Conservation (phyloP, 2,797 vertebrate species). For the Loriculus beryllinus region DNA sequence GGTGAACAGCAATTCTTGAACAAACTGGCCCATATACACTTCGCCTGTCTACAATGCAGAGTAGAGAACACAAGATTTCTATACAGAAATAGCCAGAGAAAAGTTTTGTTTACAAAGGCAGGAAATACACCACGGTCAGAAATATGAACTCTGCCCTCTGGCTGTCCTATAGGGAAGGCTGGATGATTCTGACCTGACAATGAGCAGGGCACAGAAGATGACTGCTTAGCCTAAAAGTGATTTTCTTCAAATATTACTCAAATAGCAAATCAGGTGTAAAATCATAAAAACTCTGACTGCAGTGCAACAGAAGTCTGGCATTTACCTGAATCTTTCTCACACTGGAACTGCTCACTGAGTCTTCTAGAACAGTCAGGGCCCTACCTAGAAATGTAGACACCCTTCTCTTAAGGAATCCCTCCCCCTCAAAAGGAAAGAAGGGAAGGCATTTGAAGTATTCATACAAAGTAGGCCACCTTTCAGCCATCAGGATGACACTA, state of each 20-base stretch:
- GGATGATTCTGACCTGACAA: background rate
- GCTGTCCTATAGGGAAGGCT: background rate
- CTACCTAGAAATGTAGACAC: background rate
- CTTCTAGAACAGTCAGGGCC: background rate
- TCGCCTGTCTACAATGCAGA: background rate
- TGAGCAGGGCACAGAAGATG: fast-evolving
- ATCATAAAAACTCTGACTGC: background rate
- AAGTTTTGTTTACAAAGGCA: background rate
- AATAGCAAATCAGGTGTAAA: background rate
- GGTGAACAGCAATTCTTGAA: background rate
- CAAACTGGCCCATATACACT: background rate
- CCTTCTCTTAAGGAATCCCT: background rate
- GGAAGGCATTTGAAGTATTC: background rate
- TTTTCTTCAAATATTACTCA: background rate
- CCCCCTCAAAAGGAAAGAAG: background rate
- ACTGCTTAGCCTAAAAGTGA: background rate
- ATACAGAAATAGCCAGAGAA: background rate
- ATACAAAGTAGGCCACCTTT: background rate
- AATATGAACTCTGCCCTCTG: background rate
- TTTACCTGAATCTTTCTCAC: background rate
- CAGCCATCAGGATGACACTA: background rate
- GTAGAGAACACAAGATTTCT: background rate
- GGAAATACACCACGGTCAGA: background rate
- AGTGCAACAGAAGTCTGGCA: background rate
- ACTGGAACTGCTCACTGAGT: background rate